Percentiles rank a stretch among this genome's conserved stretches.
Conservation (phyloP, 2,888 invertebrate genomes). For the Eudemis profundana region DNA sequence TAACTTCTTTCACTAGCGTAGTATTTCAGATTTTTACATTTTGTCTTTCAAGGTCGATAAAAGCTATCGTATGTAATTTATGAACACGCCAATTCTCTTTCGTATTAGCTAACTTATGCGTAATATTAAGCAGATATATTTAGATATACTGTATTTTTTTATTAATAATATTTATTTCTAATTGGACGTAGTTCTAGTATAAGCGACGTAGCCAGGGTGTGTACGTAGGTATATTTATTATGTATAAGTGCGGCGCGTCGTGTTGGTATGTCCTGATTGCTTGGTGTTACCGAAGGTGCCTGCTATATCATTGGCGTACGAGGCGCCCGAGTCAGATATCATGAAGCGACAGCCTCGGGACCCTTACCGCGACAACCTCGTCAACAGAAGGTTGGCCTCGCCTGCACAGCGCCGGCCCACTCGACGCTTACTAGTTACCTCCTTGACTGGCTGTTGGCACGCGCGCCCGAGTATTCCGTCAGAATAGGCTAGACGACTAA, state of each 20-base stretch:
- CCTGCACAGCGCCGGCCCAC: slow-evolving; percentile 50
- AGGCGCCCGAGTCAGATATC: slow-evolving; percentile 99
- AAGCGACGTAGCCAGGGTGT: slow-evolving; percentile 60
- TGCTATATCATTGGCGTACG: slow-evolving; percentile 99
- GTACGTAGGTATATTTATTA: slow-evolving; percentile 67
- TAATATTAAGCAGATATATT: slow-evolving; percentile 65
- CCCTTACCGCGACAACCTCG: slow-evolving; percentile 99
- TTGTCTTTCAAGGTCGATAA: slow-evolving; percentile 66
- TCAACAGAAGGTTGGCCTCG: slow-evolving; percentile 96
- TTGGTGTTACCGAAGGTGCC: slow-evolving; percentile 93
- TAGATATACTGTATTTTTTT: slow-evolving; percentile 55
- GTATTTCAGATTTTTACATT: slow-evolving; percentile 67
- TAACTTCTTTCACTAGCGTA: slow-evolving; percentile 76
- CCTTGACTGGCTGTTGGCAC: slow-evolving; percentile 77
- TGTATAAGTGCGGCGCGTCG: slow-evolving; percentile 62
- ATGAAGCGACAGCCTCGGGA: slow-evolving; percentile 99
- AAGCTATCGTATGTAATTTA: slow-evolving; percentile 63
- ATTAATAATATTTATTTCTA: slow-evolving; percentile 49
- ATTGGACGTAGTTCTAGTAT: slow-evolving; percentile 51
- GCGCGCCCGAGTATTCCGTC: too few relatives aligned
- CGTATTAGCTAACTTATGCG: slow-evolving; percentile 69
- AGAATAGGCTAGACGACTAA: too few relatives aligned
- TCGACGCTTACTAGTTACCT: slow-evolving; percentile 70
- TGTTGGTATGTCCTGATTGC: slow-evolving; percentile 80
- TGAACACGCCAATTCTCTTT: slow-evolving; percentile 74